phyloP scores from a whole-genome alignment of 2,888 invertebrate species.

The Lasioglossum zephyrum region DNA sequence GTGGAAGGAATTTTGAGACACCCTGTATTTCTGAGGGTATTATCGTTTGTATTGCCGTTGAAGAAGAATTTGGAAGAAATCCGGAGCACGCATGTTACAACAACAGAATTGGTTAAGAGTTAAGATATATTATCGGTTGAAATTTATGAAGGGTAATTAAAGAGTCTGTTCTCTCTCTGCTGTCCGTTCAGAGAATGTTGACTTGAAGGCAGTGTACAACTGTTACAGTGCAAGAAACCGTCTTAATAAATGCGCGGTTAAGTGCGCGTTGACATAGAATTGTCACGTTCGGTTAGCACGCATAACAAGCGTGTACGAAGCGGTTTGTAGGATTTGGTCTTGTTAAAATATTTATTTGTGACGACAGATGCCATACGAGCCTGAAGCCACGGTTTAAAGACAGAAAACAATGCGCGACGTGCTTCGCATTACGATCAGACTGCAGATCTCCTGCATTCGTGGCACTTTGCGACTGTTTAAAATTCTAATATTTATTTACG shows the following conservation, averaged over 20 bases:
- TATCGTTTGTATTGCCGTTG: too few relatives aligned
- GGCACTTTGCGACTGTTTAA: neutral
- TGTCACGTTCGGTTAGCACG: conserved; percentile 26
- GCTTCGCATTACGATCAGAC: neutral
- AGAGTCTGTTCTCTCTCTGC: neutral
- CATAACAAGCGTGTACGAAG: conserved; percentile 17
- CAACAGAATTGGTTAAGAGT: neutral
- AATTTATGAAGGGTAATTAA: conserved; percentile 5
- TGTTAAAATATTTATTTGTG: conserved; percentile 34
- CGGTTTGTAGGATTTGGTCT: conserved; percentile 28
- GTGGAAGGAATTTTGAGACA: too few relatives aligned
- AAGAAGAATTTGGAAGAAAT: too few relatives aligned
- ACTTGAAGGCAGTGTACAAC: neutral
- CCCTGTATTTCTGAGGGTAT: too few relatives aligned
- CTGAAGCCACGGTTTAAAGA: neutral
- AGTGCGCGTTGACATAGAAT: conserved; percentile 22
- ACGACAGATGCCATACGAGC: conserved; percentile 7
- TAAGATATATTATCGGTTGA: neutral
- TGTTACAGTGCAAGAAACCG: conserved; percentile 3
- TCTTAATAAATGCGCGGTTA: conserved; percentile 14
- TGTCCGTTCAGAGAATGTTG: neutral
- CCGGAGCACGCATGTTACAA: too few relatives aligned
- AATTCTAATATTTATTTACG: neutral
- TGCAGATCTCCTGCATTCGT: neutral
- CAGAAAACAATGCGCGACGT: neutral